Conservation (phyloP, 2,888 invertebrate species). For the Acanthosoma haemorrhoidale region DNA sequence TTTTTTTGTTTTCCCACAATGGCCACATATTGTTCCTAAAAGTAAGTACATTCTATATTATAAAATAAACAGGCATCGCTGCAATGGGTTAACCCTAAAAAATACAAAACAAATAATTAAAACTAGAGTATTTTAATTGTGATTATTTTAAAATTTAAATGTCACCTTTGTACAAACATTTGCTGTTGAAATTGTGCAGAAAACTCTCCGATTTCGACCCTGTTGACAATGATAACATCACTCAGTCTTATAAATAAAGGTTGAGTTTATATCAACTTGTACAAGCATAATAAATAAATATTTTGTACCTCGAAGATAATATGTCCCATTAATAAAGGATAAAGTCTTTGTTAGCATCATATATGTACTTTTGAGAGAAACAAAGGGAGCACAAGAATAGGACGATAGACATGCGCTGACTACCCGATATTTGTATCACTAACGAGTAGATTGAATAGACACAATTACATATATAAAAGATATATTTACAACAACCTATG, state of each 20-base stretch:
- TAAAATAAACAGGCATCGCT: not conserved
- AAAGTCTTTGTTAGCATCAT: no score
- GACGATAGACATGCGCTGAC: not conserved
- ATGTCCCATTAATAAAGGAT: not conserved
- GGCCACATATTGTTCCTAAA: not conserved
- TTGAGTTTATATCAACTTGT: constrained; percentile 11
- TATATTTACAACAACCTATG: constrained; percentile 2
- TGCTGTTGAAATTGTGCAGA: not conserved
- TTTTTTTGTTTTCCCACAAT: no score
- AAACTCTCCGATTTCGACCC: constrained; percentile 14
- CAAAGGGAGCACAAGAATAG: no score
- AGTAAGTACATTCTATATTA: constrained; percentile 8
- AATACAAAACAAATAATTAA: not conserved
- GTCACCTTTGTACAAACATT: not conserved
- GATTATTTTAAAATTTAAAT: not conserved
- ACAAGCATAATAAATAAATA: constrained; percentile 29
- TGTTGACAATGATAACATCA: constrained; percentile 30
- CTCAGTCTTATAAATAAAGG: constrained; percentile 32
- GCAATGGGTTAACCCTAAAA: not conserved
- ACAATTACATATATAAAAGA: constrained; percentile 11
- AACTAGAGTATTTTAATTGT: not conserved
- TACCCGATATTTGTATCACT: not conserved
- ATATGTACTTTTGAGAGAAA: no score
- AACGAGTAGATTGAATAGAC: constrained; percentile 5
- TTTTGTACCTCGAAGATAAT: constrained; percentile 17